Conservation (phyloP, 2,888 invertebrate genomes). For the Eutolmus rufibarbis region DNA sequence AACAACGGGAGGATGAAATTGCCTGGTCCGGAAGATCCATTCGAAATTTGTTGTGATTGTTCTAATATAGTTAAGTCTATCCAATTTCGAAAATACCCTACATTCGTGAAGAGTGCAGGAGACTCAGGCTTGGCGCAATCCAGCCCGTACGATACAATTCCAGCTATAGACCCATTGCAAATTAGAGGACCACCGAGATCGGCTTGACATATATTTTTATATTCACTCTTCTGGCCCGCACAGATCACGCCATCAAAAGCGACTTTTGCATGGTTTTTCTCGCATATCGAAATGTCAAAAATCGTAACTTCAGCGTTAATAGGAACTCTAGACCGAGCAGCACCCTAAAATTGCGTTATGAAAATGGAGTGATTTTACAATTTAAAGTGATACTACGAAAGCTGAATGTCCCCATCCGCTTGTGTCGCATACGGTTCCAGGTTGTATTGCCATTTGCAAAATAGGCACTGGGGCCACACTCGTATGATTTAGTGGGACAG, state of each 20-base stretch:
- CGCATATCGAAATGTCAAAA: background rate
- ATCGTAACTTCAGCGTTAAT: background rate
- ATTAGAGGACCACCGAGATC: background rate
- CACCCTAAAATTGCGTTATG: background rate
- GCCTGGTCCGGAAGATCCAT: background rate
- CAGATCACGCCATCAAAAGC: background rate
- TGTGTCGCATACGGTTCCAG: background rate
- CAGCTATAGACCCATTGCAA: background rate
- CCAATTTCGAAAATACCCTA: background rate
- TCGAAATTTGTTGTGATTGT: background rate
- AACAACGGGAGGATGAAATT: background rate
- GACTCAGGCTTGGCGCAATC: background rate
- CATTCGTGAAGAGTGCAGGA: background rate
- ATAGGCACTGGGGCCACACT: background rate
- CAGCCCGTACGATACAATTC: background rate
- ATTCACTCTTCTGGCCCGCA: background rate
- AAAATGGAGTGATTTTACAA: background rate
- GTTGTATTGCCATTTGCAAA: background rate
- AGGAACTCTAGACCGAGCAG: background rate
- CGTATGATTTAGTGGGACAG: background rate
- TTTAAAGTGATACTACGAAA: background rate
- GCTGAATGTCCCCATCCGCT: background rate
- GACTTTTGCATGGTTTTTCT: background rate
- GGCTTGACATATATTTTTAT: background rate
- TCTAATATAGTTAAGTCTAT: background rate